Conservation (phyloP, 1,140 invertebrate genomes). For the Drosophila ironensis region DNA sequence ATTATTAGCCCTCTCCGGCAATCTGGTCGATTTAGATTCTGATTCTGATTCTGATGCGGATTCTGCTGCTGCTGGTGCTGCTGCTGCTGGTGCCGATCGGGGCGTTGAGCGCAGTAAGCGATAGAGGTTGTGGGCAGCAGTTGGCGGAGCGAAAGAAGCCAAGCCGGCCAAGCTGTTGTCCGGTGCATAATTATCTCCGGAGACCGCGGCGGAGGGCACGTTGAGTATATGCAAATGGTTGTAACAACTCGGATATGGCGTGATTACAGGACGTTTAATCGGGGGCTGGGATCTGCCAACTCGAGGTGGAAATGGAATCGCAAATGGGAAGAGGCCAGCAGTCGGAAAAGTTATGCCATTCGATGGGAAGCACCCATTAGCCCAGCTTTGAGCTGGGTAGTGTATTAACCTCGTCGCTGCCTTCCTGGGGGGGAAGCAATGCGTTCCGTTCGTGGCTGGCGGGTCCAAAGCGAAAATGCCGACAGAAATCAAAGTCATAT, state of each 20-base stretch:
- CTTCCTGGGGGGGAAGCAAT: conserved; percentile 46
- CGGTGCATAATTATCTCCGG: conserved; percentile 56
- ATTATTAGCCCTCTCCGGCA: conserved; percentile 64
- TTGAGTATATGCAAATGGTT: conserved; percentile 34
- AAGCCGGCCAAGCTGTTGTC: conserved; percentile 12
- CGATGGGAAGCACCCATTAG: too few species aligned
- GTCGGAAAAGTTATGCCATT: too few species aligned
- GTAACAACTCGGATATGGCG: conserved; percentile 48
- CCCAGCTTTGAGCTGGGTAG: too few species aligned
- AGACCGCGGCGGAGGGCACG: conserved; percentile 9
- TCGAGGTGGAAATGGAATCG: too few species aligned
- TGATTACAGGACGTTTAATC: conserved; percentile 29
- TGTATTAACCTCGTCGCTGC: conserved; percentile 39
- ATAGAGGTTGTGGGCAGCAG: conserved; percentile 60
- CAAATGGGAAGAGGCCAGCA: too few species aligned
- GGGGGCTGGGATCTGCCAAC: not conserved
- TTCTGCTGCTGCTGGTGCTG: conserved; percentile 1
- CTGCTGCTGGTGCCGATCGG: conserved; percentile 42
- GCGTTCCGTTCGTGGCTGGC: conserved; percentile 30
- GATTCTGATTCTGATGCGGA: not conserved
- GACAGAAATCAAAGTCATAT: conserved; percentile 80
- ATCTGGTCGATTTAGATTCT: conserved; percentile 24
- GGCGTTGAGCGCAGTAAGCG: conserved; percentile 76
- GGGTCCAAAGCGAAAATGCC: conserved; percentile 62
- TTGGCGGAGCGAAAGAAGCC: conserved; percentile 11